These are phyloP conservation scores for Drosophila bunnanda DNA, from an alignment of 2,888 invertebrate genomes.

Conservation along the genomic window DNA sequence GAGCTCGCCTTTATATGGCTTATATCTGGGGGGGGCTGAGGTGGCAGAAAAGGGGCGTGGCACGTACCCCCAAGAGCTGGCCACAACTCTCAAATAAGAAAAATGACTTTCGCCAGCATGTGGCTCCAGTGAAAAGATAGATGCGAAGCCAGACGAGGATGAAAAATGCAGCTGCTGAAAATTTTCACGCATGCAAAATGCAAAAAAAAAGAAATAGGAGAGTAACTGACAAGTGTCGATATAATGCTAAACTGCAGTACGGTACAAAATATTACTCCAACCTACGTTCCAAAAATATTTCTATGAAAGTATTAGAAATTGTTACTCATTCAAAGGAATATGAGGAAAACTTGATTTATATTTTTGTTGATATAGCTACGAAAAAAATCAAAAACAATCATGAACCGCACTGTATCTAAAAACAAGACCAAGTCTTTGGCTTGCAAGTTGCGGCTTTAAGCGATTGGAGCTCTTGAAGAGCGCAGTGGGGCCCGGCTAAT, in stretches of 20 bases:
- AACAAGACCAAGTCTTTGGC: not conserved
- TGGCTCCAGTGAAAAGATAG: constrained; percentile 20
- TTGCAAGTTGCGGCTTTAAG: constrained; percentile 29
- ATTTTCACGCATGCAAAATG: constrained; percentile 42
- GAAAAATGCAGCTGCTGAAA: constrained; percentile 44
- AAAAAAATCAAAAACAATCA: not conserved
- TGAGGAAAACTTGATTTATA: not conserved
- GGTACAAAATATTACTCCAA: too few relatives aligned
- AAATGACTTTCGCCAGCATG: constrained; percentile 51
- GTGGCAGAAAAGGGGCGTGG: constrained; percentile 1
- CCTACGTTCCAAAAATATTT: not conserved
- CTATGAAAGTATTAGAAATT: not conserved
- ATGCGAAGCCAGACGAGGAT: constrained; percentile 24
- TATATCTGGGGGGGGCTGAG: constrained; percentile 9
- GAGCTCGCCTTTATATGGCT: constrained; percentile 43
- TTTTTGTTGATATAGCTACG: not conserved
- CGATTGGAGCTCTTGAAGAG: constrained; percentile 37
- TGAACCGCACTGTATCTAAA: not conserved
- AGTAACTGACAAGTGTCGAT: constrained; percentile 23
- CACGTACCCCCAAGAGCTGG: constrained; percentile 28
- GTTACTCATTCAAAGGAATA: not conserved
- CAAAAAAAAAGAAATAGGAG: constrained; percentile 1
- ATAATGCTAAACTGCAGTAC: constrained; percentile 27
- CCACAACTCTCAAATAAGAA: constrained; percentile 48
- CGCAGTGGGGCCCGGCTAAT: constrained; percentile 30